Conservation (phyloP, 2,888 invertebrate genomes). For the Seira musarum region DNA sequence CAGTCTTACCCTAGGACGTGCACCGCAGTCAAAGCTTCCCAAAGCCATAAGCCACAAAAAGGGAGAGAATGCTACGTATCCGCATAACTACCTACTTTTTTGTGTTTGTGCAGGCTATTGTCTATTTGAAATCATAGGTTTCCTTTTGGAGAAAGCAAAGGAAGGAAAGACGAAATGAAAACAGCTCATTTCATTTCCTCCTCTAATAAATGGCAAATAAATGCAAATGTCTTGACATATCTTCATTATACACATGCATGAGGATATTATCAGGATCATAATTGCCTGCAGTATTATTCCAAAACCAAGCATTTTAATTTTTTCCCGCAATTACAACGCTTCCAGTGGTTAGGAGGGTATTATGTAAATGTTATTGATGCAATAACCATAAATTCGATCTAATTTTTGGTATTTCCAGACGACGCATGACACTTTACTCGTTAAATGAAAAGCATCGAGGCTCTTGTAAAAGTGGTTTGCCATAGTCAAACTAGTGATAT, state of each 20-base stretch:
- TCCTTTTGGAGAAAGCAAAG: neutral
- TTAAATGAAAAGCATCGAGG: neutral
- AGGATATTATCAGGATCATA: slow-evolving; percentile 11
- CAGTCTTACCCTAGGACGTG: too few relatives aligned
- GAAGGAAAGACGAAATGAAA: neutral
- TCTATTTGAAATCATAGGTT: neutral
- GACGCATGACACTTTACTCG: neutral
- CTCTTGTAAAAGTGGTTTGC: too few relatives aligned
- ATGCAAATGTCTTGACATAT: slow-evolving; percentile 21
- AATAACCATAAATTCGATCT: slow-evolving; percentile 37
- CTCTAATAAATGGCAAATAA: slow-evolving; percentile 25
- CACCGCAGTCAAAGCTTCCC: too few relatives aligned
- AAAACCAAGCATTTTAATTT: too few relatives aligned
- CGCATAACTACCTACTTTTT: too few relatives aligned
- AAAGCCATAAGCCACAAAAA: too few relatives aligned
- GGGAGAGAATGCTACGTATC: too few relatives aligned
- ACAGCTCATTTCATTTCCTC: neutral
- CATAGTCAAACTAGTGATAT: too few relatives aligned
- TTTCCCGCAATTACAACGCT: too few relatives aligned
- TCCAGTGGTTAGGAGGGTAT: neutral
- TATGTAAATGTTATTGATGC: slow-evolving; percentile 44
- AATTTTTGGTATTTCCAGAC: neutral
- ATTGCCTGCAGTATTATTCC: neutral
- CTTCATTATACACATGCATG: neutral
- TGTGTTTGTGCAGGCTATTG: too few relatives aligned